These are phyloP conservation scores for Gnathonemus echidnorhynchus DNA, from an alignment of 2,113 vertebrate genomes.

Conservation along the genomic window DNA sequence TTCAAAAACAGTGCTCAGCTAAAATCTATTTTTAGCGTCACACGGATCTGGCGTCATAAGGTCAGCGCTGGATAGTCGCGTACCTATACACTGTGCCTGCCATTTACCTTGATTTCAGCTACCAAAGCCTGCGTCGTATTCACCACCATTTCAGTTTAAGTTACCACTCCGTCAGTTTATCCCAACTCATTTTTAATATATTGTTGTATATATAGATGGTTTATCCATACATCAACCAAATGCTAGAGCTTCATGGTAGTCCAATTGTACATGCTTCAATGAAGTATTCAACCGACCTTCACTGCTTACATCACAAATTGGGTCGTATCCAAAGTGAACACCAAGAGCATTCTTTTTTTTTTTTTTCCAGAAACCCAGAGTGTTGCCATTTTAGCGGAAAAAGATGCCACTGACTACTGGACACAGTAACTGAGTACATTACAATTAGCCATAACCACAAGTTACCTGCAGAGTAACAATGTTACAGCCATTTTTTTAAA, in stretches of 20 bases:
- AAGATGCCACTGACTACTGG: conserved; percentile 66
- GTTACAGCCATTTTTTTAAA: conserved; percentile 79
- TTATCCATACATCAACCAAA: conserved; percentile 80
- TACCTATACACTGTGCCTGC: too few species aligned
- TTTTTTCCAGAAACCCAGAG: conserved; percentile 63
- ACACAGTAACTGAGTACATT: conserved; percentile 74
- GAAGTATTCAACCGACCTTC: conserved; percentile 65
- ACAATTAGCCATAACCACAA: conserved; percentile 80
- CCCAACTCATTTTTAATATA: conserved; percentile 65
- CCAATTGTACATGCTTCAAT: conserved; percentile 81
- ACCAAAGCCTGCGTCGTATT: not conserved
- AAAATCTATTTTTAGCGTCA: too few species aligned
- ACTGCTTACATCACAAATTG: conserved; percentile 70
- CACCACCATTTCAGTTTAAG: not conserved
- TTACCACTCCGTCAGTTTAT: conserved; percentile 14
- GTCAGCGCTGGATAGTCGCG: too few species aligned
- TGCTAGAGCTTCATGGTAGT: conserved; percentile 73
- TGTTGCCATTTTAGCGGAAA: conserved; percentile 76
- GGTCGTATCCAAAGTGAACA: conserved; percentile 76
- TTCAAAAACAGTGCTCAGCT: too few species aligned
- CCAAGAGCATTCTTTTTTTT: conserved; percentile 65
- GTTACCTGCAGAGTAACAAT: conserved; percentile 69
- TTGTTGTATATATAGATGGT: conserved; percentile 86
- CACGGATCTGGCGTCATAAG: too few species aligned
- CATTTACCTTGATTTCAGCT: too few species aligned